Evolutionary conservation across 2,797 vertebrate species (phyloP).

Genomic region (Labeo calbasu): DNA sequence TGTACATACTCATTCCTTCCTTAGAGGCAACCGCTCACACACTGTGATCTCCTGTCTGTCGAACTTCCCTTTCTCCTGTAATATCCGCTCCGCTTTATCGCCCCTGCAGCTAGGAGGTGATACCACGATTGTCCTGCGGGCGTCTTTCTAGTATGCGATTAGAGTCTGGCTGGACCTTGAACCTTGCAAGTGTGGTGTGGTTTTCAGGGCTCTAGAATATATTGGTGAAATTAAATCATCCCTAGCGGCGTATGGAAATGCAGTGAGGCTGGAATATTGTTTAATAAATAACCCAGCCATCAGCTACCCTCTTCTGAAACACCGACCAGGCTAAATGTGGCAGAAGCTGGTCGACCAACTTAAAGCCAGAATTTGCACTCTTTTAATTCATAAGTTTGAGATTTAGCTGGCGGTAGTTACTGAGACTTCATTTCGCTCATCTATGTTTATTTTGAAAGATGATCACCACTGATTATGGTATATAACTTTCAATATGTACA

Average conservation of each 20-base stretch:
- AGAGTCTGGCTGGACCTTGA: constrained; percentile 53
- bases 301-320: constrained; percentile 47
- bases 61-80: constrained; percentile 21
- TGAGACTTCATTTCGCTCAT: not conserved
- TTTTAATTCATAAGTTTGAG: not conserved
- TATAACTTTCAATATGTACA: not conserved
- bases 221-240: constrained; percentile 61
- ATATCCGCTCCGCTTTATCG: constrained; percentile 23
- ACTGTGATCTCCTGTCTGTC: constrained; percentile 14
- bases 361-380: not conserved
- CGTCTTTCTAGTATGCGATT: constrained; percentile 57
- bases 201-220: constrained; percentile 55
- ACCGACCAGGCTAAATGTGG: constrained; percentile 14
- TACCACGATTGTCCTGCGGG: constrained; percentile 7
- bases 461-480: not conserved
- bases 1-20: constrained; percentile 15
- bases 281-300: constrained; percentile 66
- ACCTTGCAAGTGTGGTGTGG: constrained; percentile 57
- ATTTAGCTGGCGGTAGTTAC: not conserved
- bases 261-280: constrained; percentile 66
- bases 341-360: not conserved
- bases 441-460: not conserved
- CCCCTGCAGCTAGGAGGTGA: constrained; percentile 43
- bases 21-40: constrained; percentile 1
- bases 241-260: constrained; percentile 59